Evolutionary conservation across 2,113 vertebrate genomes (phyloP), one percentile per base, ranked within the genome.

Genomic region (Notothenia coriiceps): DNA sequence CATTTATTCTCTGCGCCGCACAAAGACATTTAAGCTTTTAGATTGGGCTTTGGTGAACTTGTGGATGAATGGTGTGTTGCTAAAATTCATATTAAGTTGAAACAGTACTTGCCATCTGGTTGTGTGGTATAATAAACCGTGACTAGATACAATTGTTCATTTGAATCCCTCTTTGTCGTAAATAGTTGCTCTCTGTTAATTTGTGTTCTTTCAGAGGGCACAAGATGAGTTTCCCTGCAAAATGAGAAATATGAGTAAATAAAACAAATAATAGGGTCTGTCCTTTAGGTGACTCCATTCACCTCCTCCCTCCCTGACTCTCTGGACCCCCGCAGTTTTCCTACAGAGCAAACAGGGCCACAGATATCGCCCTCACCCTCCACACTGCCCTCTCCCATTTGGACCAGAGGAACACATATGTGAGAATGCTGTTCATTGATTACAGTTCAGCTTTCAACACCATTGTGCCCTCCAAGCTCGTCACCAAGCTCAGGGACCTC

Each of bases 11-110:
- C 35, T 66, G 14, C n/a, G 22, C 8, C 66, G 44, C 56, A 50
- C 29, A 72, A 65, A 74, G 44, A 70, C 15, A 56, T 62, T 61
- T 64, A 18, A 74, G 56, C 66, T 29, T 62, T 22, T 44, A 22
- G 49, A 3, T 22, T 29, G 35, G 15, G 4, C 0, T 72, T 83
- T 61, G 14, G 46, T 49, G 54, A 56, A 61, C 6, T 33, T 35
- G 5, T 54, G 56, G 56, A 77, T 70, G 13, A 65, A 74, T 79
- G 25, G 67, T 56, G 9, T 57, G 29, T 74, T 61, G 7, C 49
- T n/a, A 17, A 25, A 25, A 49, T 46, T 50, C 60, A 77, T 44
- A 63, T 49, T 1, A 62, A 70, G 11, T 49, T 73, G 43, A 68
- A 70, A 54, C 55, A 59, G 20, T 43, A 6, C 10, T 25, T 65